Percentiles rank a stretch among this genome's conserved stretches.
phyloP scores from a whole-genome alignment of 2,113 vertebrate genomes.

The Dicrurus megarhynchus region DNA sequence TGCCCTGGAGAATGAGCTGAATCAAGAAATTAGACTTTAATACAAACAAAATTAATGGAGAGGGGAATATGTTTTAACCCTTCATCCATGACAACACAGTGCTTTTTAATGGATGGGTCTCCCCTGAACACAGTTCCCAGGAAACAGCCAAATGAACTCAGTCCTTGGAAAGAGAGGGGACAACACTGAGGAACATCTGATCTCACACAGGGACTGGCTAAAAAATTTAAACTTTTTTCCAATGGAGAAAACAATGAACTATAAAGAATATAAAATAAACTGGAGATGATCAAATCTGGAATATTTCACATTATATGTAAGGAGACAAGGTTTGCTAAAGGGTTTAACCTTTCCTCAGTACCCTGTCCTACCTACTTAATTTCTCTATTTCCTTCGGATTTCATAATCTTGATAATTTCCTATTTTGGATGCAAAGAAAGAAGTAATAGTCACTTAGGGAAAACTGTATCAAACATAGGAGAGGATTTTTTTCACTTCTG shows the following conservation, averaged over 20 bases:
- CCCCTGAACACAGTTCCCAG: not conserved
- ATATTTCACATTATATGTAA: not conserved
- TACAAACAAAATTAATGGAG: not conserved
- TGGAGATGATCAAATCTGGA: slow-evolving; percentile 8
- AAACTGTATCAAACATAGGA: not conserved
- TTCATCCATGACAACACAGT: not conserved
- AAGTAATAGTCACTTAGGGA: slow-evolving; percentile 26
- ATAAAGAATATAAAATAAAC: not conserved
- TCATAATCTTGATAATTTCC: slow-evolving; percentile 17
- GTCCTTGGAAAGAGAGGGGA: not conserved
- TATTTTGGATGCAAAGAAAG: slow-evolving; percentile 25
- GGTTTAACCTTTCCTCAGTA: not conserved
- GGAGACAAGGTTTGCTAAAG: not conserved
- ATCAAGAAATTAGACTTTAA: not conserved
- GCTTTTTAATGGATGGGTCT: not conserved
- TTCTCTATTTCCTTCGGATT: not conserved
- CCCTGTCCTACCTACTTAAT: not conserved
- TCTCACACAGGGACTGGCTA: not conserved
- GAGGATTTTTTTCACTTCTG: slow-evolving; percentile 18
- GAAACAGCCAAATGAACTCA: not conserved
- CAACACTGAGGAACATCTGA: not conserved
- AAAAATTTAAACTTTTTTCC: not conserved
- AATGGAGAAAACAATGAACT: not conserved
- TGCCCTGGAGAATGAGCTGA: not conserved
- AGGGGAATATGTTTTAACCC: not conserved